A percentile compares a stretch with the other conserved stretches of the same genome.
Evolutionary conservation across 2,113 vertebrate genomes (phyloP).

Genomic region (Tragelaphus scriptus): DNA sequence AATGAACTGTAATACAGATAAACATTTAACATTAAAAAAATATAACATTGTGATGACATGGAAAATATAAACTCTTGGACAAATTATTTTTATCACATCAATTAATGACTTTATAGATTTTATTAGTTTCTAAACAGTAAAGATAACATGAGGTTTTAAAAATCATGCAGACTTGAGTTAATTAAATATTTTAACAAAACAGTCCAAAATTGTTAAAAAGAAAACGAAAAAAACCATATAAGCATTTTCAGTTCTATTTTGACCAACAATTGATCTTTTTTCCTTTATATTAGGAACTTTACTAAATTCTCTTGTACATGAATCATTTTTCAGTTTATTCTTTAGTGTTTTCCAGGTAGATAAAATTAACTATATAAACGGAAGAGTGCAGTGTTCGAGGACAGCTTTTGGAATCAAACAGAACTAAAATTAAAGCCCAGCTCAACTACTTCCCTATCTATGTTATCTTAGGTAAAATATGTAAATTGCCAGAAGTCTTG

Average conservation of each 20-base stretch:
- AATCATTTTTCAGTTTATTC: background rate
- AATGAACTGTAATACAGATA: background rate
- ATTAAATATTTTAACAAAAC: conserved; percentile 15
- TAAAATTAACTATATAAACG: background rate
- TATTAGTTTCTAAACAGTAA: conserved; percentile 38
- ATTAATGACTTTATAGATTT: background rate
- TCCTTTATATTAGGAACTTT: background rate
- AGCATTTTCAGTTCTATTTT: conserved; percentile 24
- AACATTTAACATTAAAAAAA: background rate
- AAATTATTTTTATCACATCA: background rate
- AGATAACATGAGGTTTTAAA: background rate
- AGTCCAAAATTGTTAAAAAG: background rate
- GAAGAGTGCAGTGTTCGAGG: background rate
- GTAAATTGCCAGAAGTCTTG: background rate
- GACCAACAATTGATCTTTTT: background rate
- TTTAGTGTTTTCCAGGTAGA: background rate
- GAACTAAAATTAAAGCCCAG: background rate
- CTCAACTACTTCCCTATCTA: background rate
- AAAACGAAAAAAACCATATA: conserved; percentile 36
- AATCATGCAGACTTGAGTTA: background rate
- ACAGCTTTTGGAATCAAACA: background rate
- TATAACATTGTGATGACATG: background rate
- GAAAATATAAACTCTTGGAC: background rate
- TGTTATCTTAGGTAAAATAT: background rate
- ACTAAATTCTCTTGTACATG: background rate